Evolutionary conservation across 1,140 invertebrate genomes (phyloP), one percentile per base, ranked within the genome.

Genomic region (Aphidius ervi): DNA sequence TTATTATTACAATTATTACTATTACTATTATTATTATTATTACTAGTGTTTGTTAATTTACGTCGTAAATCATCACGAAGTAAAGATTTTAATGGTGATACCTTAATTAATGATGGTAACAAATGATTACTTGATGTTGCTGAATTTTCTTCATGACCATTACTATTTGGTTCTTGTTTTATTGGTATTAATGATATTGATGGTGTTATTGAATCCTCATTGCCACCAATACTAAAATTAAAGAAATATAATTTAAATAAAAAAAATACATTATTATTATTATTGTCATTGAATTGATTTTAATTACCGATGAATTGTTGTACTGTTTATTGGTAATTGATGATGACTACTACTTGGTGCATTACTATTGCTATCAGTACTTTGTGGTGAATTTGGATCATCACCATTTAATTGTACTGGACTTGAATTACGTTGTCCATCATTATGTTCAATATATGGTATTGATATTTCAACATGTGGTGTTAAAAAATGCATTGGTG

Each of bases 381-480:
- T 90, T 66, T 89, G 87, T 5, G 89, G 89, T 58, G 88, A 91
- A 63, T 85, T 86, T 2, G 87, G 86, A 67, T 79, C 76, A 43
- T 82, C 80, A 40, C 76, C 79, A 58, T 81, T 80, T 46, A 79
- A 66, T 16, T 72, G 72, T 9, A 68, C 69, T 47, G 75, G 76
- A 67, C 76, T 80, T 40, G 68, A 62, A 65, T 79, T 78, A 5
- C 69, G 68, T 59, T 69, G 77, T 57, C 68, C 78, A 67, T 64
- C 65, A 63, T 65, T 65, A 65, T 78, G 76, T 31, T 77, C 81
- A 58, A 83, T 75, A 73, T 92, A 90, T 59, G 88, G 86, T 84
- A 92, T 91, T 43, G 90, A 92, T 78, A 94, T 93, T 81, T 94
- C 91, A 31, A 94, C 90, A 68, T 94, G 91, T 9, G 91, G 91